Base-by-base conservation (phyloP, 2,888 invertebrate genomes). In the Drosophila lutescens region DNA sequence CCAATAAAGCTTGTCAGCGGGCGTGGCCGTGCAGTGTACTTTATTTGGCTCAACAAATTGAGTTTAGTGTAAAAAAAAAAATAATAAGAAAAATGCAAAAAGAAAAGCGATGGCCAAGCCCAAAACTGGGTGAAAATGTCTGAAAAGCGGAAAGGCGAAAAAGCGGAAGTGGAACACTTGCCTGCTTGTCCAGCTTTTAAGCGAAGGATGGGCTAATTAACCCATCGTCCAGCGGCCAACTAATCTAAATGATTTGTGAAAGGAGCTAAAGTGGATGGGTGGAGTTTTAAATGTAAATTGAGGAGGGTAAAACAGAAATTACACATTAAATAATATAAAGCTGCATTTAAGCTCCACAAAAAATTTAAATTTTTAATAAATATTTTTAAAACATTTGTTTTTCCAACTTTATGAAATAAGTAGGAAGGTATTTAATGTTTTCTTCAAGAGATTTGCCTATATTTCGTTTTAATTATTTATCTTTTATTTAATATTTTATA, bases 41-140 rank as follows among this genome's bases (percentile, higher is more conserved):
- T 67, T 67, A 56, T 69, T 62, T 46, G 50, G 43, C 50, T 46
- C 50, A 62, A 49, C 70, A 83, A 84, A 82, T 82, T 82, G 81
- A 84, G 80, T 78, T 80, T 74, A 80, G 84, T 72, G 74, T 80
- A 74, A 80, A 84, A 73, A 55, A 17, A 46, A 23, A 17, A 23
- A n/a, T 20, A 15, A 15, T 65, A 53, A 47, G 49, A 15, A 53
- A 74, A 65, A 46, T 59, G 53, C 50, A 57, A 13, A 57, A 13
- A 56, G 46, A 4, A 26, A 46, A 47, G 30, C 17, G 12, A 30
- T 17, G 36, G 62, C 67, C 56, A 74, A 66, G 58, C 32, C 63
- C 57, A 65, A 59, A 59, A 59, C 58, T 59, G 58, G 58, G 56
- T 59, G 76, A 75, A 68, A 79, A 79, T 80, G 78, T 66, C 61